Percentiles rank a stretch among this genome's conserved stretches.
Evolutionary conservation across 2,797 vertebrate genomes (phyloP).

Genomic region (Pseudochirops cupreus): DNA sequence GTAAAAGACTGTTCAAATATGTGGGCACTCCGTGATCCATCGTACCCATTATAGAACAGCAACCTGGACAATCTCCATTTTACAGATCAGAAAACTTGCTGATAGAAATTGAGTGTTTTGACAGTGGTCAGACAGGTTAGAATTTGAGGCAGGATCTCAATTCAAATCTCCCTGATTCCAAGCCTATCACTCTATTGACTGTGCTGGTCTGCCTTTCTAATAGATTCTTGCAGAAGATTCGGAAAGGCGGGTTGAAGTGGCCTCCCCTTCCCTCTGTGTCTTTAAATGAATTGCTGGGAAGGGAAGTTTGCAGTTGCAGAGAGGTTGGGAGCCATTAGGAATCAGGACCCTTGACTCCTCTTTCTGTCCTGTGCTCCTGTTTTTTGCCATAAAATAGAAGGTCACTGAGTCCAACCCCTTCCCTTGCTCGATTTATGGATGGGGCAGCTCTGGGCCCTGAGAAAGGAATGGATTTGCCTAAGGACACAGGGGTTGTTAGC

Average conservation of each 20-base stretch:
- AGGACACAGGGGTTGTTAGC: not conserved
- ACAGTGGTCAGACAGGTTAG: not conserved
- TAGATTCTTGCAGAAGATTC: not conserved
- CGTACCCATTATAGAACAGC: not conserved
- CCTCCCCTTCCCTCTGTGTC: not conserved
- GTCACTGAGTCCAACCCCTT: not conserved
- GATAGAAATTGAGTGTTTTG: not conserved
- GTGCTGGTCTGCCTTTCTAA: not conserved
- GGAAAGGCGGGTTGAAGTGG: not conserved
- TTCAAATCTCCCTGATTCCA: not conserved
- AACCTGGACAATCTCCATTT: not conserved
- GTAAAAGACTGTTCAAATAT: not conserved
- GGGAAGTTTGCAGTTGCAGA: not conserved
- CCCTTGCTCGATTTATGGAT: not conserved
- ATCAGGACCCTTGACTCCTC: not conserved
- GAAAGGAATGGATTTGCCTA: not conserved
- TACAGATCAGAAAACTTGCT: not conserved
- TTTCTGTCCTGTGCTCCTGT: not conserved
- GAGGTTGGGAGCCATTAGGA: not conserved
- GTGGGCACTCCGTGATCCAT: not conserved
- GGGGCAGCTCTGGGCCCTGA: not conserved
- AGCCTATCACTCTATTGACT: not conserved
- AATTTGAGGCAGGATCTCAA: not conserved
- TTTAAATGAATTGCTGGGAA: not conserved
- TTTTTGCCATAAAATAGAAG: not conserved